phyloP scores from a whole-genome alignment of 2,888 invertebrate species.

The Campaea margaritaria region DNA sequence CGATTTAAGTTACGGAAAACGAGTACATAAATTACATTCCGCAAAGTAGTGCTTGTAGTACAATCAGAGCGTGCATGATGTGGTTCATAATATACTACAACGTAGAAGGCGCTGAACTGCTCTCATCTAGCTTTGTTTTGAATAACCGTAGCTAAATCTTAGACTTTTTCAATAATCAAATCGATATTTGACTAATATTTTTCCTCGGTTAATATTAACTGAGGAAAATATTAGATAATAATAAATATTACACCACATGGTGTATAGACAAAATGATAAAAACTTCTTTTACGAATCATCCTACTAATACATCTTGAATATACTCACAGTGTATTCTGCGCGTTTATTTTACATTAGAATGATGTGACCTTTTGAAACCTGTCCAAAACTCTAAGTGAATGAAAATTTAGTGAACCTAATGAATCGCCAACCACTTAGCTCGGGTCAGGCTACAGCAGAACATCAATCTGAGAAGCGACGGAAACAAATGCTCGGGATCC shows the following conservation, averaged over 20 bases:
- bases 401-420: constrained; percentile 5
- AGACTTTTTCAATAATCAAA: too few species aligned
- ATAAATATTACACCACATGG: too few species aligned
- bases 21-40: constrained; percentile 50
- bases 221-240: too few species aligned
- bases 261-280: too few species aligned
- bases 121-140: neutral
- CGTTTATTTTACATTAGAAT: neutral
- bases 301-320: neutral
- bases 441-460: constrained; percentile 6
- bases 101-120: neutral
- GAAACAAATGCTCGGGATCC: constrained; percentile 24
- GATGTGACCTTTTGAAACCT: neutral
- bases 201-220: too few species aligned
- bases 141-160: too few species aligned
- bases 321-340: neutral
- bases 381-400: constrained; percentile 1
- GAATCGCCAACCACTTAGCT: constrained; percentile 17
- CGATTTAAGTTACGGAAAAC: constrained; percentile 77
- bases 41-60: constrained; percentile 14
- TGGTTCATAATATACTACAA: constrained; percentile 1
- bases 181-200: too few species aligned
- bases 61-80: constrained; percentile 7
- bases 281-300: too few species aligned
- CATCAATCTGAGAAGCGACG: constrained; percentile 25